phyloP scores from a whole-genome alignment of 92 coral and sea anemone genomes.

The Porites lobata region DNA sequence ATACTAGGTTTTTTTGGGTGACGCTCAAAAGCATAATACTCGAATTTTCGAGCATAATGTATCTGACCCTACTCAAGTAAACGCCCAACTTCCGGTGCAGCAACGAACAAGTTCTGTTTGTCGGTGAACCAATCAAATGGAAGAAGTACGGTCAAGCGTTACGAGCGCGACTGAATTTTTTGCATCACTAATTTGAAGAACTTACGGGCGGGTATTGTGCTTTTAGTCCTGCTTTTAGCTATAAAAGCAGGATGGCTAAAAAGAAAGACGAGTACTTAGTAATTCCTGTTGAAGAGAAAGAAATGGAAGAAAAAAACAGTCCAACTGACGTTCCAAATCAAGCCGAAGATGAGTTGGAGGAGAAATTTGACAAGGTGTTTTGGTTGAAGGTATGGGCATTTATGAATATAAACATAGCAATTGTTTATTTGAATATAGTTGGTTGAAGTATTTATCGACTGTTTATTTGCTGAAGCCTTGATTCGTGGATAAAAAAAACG shows the following conservation, averaged over 20 bases:
- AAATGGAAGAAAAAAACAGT: conserved; percentile 47
- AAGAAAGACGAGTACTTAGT: conserved; percentile 62
- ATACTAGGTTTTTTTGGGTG: no score
- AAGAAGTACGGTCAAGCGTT: not conserved
- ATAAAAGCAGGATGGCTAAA: conserved; percentile 53
- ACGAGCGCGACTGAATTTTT: not conserved
- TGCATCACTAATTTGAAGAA: conserved; percentile 2
- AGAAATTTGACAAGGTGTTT: conserved; percentile 84
- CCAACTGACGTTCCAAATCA: conserved; percentile 46
- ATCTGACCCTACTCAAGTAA: no score
- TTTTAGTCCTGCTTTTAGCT: not conserved
- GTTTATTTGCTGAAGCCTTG: no score
- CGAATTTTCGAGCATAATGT: no score
- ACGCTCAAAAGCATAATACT: no score
- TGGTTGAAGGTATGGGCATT: conserved; percentile 78
- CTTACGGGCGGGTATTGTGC: not conserved
- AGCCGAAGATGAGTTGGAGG: conserved; percentile 66
- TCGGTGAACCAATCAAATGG: conserved; percentile 32
- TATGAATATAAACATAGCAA: no score
- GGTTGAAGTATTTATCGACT: no score
- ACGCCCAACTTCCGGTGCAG: conserved; percentile 7
- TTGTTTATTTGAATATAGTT: no score
- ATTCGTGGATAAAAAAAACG: no score
- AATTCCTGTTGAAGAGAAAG: conserved; percentile 70
- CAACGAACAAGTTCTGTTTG: not conserved